Evolutionary conservation across 64 coral and sea anemone species (phyloP), one percentile per base, ranked within the genome.

Genomic region (Acropora tenuis): DNA sequence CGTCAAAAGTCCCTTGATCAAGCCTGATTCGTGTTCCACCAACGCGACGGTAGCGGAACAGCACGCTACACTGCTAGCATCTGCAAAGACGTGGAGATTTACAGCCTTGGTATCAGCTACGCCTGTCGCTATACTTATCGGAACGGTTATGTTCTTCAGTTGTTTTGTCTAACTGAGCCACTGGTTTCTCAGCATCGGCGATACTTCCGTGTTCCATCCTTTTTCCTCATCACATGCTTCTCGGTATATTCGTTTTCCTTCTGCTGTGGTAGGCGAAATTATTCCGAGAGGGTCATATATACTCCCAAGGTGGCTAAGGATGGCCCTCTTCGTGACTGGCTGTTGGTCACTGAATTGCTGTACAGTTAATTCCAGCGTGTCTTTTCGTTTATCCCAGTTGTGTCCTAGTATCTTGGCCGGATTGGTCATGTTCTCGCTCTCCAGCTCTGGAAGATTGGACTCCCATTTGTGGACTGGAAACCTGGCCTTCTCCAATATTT

Each of bases 171-270:
- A 60, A 78, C 58, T 83, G 12, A 73, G 16, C 78, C 89, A 75
- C 20, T 50, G 63, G 19, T 90, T 48, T 30, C n/a, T 47, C 49
- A 82, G 9, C 1, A n/a, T 5, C 1, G 58, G 1, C 1, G 79
- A 83, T 2, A 69, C 89, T 84, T 74, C 68, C 12, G 30, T 13
- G 17, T 84, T 75, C 71, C 69, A 91, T 15, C 69, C 68, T 41
- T 84, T 91, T 15, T 58, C 60, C 49, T 91, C 79, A 6, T 91
- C 80, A 20, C 89, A 84, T 5, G 49, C 80, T 43, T 84, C 79
- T 59, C 79, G n/a, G 42, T 90, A 91, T 17, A 91, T 91, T 5
- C 47, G 68, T 19, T 91, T 91, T 68, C 50, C 79, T 6, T 91
- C 40, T 10, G 80, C 89, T 6, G 41, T 91, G 3, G 69, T 75